Evolutionary conservation across 1,140 invertebrate species (phyloP).

Genomic region (Tribolium castaneum): DNA sequence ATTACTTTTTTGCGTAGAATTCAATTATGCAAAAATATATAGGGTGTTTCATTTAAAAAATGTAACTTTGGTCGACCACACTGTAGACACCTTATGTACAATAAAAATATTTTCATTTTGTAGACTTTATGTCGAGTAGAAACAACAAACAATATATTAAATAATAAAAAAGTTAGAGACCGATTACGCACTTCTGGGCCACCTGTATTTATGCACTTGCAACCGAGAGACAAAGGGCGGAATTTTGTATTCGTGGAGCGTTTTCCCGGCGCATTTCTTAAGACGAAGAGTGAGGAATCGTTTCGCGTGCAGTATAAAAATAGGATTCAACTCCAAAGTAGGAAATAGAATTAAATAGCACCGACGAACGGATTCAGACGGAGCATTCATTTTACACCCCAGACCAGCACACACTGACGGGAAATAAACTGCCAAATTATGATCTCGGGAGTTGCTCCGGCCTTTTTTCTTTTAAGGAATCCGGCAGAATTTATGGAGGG

Average conservation of each 20-base stretch:
- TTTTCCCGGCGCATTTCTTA: conserved; percentile 46
- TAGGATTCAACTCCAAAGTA: conserved; percentile 37
- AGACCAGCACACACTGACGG: not conserved
- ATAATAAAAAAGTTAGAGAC: no score
- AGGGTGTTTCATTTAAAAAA: no score
- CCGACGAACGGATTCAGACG: conserved; percentile 25
- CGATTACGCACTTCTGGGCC: no score
- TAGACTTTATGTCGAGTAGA: no score
- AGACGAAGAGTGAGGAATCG: conserved; percentile 41
- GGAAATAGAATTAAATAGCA: conserved; percentile 36
- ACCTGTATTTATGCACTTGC: conserved; percentile 16
- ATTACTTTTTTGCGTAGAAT: no score
- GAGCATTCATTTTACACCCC: conserved; percentile 15
- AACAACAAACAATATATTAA: no score
- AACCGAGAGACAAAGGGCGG: conserved; percentile 34
- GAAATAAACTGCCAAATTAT: conserved; percentile 26
- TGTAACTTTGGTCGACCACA: no score
- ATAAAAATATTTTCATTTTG: no score
- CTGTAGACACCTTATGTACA: no score
- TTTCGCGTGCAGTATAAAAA: conserved; percentile 25
- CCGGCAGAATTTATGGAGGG: no score
- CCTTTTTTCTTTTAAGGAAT: no score
- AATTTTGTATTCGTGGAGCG: conserved; percentile 46
- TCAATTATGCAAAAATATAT: no score
- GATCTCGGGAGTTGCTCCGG: not conserved